These are phyloP conservation scores for Ariopsis seemanni DNA, from an alignment of 2,113 vertebrate species.

Conservation along the genomic window DNA sequence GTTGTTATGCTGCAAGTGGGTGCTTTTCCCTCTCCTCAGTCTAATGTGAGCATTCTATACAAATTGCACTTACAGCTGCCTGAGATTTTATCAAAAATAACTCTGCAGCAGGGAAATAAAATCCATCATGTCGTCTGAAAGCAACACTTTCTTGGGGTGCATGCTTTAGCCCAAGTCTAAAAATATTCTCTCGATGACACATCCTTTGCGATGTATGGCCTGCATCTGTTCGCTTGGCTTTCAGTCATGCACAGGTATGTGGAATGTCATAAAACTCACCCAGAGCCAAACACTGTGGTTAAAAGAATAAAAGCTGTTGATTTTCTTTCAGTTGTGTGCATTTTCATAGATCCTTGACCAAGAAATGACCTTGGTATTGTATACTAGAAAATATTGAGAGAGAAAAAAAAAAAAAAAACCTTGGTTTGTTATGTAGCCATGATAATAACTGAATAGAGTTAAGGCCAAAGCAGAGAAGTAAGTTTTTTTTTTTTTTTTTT, in stretches of 20 bases:
- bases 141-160: conserved; percentile 23
- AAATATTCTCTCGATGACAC: conserved; percentile 26
- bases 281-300: background rate
- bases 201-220: conserved; percentile 26
- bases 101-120: background rate
- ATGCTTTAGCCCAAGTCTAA: conserved; percentile 34
- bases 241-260: background rate
- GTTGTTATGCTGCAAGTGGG: background rate
- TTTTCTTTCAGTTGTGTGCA: background rate
- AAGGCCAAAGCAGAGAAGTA: background rate
- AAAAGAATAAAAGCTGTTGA: conserved; percentile 17
- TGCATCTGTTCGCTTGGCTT: conserved; percentile 21
- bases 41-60: background rate
- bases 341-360: background rate
- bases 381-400: background rate
- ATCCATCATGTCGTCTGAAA: conserved; percentile 40
- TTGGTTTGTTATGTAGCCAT: background rate
- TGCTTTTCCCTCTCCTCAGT: background rate
- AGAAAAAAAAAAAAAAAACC: background rate
- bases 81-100: conserved; percentile 24
- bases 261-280: conserved; percentile 5
- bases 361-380: background rate
- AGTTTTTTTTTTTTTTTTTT: too few relatives aligned
- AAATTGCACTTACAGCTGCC: background rate
- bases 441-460: background rate